These are phyloP conservation scores for Pristis pectinata DNA, from an alignment of 2,797 vertebrate genomes.

Conservation along the genomic window DNA sequence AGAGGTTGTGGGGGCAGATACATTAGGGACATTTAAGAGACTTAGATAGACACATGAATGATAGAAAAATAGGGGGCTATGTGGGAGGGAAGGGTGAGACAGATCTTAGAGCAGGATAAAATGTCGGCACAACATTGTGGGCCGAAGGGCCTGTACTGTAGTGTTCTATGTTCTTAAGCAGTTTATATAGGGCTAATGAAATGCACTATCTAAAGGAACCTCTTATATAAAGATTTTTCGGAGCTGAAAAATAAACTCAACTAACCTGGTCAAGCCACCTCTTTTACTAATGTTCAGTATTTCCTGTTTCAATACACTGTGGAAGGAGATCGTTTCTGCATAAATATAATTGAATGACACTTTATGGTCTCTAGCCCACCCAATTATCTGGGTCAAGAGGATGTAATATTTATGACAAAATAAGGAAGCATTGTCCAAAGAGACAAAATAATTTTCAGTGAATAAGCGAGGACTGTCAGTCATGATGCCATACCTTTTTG, in stretches of 20 bases:
- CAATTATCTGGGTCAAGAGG: background rate
- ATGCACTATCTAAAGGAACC: background rate
- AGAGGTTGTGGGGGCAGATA: too few species aligned
- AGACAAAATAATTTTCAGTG: background rate
- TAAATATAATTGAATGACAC: background rate
- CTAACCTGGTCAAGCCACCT: background rate
- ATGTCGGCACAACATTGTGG: too few species aligned
- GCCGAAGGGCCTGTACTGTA: too few species aligned
- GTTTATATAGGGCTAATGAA: background rate
- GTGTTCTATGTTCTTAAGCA: too few species aligned
- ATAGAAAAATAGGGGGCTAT: too few species aligned
- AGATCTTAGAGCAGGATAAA: too few species aligned
- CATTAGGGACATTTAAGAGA: too few species aligned
- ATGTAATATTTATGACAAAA: background rate
- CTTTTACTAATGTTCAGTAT: background rate
- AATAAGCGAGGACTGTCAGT: background rate
- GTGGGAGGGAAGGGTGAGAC: too few species aligned
- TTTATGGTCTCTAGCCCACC: background rate
- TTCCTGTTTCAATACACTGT: background rate
- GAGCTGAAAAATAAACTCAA: background rate
- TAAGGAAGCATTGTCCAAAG: background rate
- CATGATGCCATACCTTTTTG: background rate
- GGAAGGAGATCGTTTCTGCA: background rate
- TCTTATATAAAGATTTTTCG: background rate
- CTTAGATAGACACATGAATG: too few species aligned